Conservation (phyloP, 2,113 vertebrate species). For the Tringa solitaria region DNA sequence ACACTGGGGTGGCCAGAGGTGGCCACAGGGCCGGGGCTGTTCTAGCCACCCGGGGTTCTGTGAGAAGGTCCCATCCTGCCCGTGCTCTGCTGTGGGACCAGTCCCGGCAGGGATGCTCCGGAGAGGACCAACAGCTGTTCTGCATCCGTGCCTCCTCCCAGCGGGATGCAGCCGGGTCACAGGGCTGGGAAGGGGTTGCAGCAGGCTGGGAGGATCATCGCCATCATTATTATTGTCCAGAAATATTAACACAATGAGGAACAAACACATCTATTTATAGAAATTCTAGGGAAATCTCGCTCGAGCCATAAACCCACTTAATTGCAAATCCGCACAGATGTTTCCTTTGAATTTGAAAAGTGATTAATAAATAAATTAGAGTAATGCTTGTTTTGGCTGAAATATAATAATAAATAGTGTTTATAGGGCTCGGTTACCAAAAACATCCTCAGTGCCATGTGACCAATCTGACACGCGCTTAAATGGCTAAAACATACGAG, state of each 20-base stretch:
- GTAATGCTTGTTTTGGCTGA: slow-evolving; percentile 47
- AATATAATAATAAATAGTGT: background rate
- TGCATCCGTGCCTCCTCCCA: background rate
- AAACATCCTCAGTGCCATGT: background rate
- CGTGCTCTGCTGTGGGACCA: rapidly evolving
- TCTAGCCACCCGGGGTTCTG: rapidly evolving
- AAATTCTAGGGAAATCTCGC: slow-evolving; percentile 14
- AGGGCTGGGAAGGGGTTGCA: background rate
- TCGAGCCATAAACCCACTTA: slow-evolving; percentile 10
- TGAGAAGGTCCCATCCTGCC: background rate
- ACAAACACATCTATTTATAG: background rate
- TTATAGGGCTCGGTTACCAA: background rate
- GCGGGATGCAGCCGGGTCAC: background rate
- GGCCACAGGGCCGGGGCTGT: background rate
- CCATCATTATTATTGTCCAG: background rate
- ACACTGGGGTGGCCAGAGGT: background rate
- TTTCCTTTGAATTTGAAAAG: slow-evolving; percentile 52
- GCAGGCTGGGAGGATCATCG: background rate
- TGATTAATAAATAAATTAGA: slow-evolving; percentile 62
- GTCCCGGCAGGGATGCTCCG: rapidly evolving
- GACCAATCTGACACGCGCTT: background rate
- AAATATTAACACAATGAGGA: slow-evolving; percentile 15
- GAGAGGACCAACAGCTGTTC: background rate
- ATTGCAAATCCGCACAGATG: slow-evolving; percentile 55
- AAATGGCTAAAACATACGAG: background rate